Conservation (phyloP, 2,113 vertebrate species). For the Otolemur garnettii region DNA sequence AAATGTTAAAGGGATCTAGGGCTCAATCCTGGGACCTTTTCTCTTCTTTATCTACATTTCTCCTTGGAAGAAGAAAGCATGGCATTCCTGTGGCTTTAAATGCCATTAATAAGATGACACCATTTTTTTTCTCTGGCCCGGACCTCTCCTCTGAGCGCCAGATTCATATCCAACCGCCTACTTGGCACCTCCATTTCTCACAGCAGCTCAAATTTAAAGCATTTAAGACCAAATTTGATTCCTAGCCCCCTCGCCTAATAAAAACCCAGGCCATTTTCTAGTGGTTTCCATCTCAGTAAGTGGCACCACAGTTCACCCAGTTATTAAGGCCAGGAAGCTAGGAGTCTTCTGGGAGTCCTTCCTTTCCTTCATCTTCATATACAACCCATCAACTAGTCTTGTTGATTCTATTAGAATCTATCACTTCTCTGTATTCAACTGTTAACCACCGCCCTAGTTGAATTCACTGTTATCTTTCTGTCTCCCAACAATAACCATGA, state of each 20-base stretch:
- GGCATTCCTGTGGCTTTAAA: background rate
- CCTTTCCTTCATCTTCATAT: conserved; percentile 35
- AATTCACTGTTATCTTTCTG: background rate
- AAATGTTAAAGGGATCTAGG: conserved; percentile 5
- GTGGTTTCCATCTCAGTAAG: background rate
- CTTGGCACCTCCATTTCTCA: background rate
- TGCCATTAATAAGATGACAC: background rate
- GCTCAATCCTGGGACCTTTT: background rate
- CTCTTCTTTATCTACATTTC: background rate
- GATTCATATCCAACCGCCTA: background rate
- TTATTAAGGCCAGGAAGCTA: background rate
- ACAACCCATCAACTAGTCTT: background rate
- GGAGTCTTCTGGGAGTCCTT: background rate
- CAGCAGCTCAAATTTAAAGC: background rate
- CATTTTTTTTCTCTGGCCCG: background rate
- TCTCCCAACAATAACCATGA: background rate
- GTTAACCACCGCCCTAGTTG: background rate
- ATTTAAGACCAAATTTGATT: background rate
- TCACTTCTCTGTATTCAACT: background rate
- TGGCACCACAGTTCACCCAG: background rate
- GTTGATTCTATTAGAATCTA: background rate
- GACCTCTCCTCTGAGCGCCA: background rate
- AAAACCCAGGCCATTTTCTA: background rate
- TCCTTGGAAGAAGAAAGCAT: background rate
- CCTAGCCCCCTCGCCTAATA: background rate